Conservation (phyloP, 1,140 invertebrate species). For the Heliconius congener region DNA sequence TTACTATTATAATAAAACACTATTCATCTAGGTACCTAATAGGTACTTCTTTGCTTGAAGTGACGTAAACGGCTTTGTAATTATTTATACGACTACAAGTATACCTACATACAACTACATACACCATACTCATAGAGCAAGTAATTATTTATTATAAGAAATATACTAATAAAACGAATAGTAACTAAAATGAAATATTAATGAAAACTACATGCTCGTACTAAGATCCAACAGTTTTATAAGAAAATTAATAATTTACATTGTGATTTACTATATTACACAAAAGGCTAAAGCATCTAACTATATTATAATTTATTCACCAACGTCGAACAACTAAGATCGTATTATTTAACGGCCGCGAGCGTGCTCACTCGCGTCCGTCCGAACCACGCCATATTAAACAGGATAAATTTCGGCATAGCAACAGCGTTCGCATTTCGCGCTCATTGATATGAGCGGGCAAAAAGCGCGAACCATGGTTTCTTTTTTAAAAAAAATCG, state of each 20-base stretch:
- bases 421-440: constrained; percentile 24
- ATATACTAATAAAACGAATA: not conserved
- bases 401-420: constrained; percentile 33
- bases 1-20: not conserved
- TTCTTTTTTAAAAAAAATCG: not conserved
- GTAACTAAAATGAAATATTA: not conserved
- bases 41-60: not conserved
- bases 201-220: not conserved
- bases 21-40: not conserved
- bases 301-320: constrained; percentile 7
- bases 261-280: not conserved
- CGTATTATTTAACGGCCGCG: not conserved
- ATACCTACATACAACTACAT: not conserved
- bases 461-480: constrained; percentile 20
- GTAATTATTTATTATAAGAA: not conserved
- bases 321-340: not conserved
- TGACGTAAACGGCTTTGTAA: not conserved
- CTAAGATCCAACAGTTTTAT: too few relatives aligned
- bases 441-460: constrained; percentile 19
- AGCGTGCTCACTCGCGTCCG: constrained; percentile 8
- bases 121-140: not conserved
- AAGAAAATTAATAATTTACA: not conserved
- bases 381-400: constrained; percentile 22
- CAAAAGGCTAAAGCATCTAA: not conserved
- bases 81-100: not conserved